Evolutionary conservation across 2,797 vertebrate species (phyloP).

Genomic region (Myotis planiceps): DNA sequence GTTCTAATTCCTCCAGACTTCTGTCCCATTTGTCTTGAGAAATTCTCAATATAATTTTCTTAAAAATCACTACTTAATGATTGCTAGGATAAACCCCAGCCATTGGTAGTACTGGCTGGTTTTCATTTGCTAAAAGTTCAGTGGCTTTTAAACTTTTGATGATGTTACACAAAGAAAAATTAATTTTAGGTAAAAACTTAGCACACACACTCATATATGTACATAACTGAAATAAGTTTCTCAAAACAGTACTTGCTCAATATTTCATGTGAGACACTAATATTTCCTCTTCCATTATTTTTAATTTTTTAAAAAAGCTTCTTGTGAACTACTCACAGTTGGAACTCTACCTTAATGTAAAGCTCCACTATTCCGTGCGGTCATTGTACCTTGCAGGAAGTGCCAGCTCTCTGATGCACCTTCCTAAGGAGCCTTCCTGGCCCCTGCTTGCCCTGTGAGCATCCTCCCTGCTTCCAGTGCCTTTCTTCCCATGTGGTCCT

Average conservation of each 20-base stretch:
- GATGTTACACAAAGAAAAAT: background rate
- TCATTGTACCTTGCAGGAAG: background rate
- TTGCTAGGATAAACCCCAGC: background rate
- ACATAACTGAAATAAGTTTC: background rate
- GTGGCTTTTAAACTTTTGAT: background rate
- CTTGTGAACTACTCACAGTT: background rate
- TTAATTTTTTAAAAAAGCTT: background rate
- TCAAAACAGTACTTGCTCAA: background rate
- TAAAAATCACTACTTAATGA: background rate
- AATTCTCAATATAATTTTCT: background rate
- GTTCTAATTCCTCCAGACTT: background rate
- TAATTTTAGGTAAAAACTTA: background rate
- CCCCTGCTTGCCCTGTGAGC: background rate
- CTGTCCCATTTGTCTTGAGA: background rate
- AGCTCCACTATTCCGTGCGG: accelerated
- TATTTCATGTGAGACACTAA: background rate
- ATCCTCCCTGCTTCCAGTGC: background rate
- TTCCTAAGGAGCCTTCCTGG: background rate
- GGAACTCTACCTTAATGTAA: background rate
- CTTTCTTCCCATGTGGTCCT: background rate
- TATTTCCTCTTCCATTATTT: background rate
- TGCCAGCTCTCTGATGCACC: background rate
- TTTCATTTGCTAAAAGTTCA: background rate
- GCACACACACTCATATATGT: background rate
- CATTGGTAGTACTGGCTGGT: background rate